Conservation (phyloP, 2,113 vertebrate species). For the Sterrhoptilus dennistouni region DNA sequence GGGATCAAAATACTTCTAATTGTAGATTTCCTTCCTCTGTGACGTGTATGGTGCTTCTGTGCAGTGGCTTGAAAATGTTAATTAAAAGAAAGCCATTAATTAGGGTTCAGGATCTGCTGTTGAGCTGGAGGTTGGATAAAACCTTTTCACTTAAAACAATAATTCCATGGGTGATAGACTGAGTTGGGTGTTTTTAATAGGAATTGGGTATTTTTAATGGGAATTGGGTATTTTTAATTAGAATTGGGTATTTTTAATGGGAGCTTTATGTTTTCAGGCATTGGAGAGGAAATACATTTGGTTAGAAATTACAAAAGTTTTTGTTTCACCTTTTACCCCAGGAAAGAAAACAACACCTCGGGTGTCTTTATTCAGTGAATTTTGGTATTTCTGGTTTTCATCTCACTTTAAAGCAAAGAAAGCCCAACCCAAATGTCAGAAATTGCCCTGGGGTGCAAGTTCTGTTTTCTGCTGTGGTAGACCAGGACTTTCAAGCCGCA, state of each 20-base stretch:
- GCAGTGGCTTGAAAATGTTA: neutral
- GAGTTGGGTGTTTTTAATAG: neutral
- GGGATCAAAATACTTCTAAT: neutral
- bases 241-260: neutral
- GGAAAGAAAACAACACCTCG: neutral
- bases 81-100: neutral
- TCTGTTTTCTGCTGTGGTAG: neutral
- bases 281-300: neutral
- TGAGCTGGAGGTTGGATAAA: neutral
- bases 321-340: neutral
- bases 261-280: neutral
- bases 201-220: neutral
- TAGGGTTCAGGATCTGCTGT: neutral
- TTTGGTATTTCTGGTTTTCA: neutral
- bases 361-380: neutral
- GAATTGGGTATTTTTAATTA: no score
- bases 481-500: neutral
- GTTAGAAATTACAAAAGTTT: neutral
- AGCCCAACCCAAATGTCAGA: constrained; percentile 25
- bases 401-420: neutral
- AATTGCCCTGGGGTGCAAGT: neutral
- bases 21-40: neutral
- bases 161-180: neutral
- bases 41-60: neutral
- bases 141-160: neutral